These are phyloP conservation scores for Jacana jacana DNA, from an alignment of 2,113 vertebrate genomes.

Conservation along the genomic window DNA sequence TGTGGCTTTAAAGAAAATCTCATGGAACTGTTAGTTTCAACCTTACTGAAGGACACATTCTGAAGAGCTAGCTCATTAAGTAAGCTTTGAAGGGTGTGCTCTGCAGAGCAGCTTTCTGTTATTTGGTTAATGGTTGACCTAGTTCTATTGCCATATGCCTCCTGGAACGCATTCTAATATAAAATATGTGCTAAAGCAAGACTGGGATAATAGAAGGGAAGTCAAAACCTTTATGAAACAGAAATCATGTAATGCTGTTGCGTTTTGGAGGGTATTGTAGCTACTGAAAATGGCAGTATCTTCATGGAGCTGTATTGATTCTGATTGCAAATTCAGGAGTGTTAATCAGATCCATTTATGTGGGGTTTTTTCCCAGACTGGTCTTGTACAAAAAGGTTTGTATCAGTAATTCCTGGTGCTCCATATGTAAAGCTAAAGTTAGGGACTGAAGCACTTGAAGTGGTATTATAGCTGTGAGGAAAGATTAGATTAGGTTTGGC, in stretches of 20 bases:
- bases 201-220: constrained; percentile 69
- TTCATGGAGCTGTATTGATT: constrained; percentile 23
- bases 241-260: constrained; percentile 28
- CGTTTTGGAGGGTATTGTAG: background rate
- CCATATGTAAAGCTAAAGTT: background rate
- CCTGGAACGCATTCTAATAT: constrained; percentile 83
- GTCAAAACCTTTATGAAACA: constrained; percentile 58
- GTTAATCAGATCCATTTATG: background rate
- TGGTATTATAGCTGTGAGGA: constrained; percentile 34
- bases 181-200: constrained; percentile 78
- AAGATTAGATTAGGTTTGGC: constrained; percentile 52
- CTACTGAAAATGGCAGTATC: constrained; percentile 23
- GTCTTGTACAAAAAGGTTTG: background rate
- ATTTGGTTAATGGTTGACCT: constrained; percentile 93
- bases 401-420: background rate
- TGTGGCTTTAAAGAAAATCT: constrained; percentile 64
- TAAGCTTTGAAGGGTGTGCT: constrained; percentile 79
- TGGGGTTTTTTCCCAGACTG: background rate
- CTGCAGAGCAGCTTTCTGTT: constrained; percentile 81
- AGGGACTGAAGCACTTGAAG: background rate
- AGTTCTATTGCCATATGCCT: constrained; percentile 90
- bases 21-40: constrained; percentile 68
- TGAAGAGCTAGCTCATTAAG: constrained; percentile 79
- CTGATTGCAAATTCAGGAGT: background rate
- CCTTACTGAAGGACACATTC: constrained; percentile 82